These are phyloP conservation scores for Tautogolabrus adspersus DNA, from an alignment of 2,113 vertebrate species.

Conservation along the genomic window DNA sequence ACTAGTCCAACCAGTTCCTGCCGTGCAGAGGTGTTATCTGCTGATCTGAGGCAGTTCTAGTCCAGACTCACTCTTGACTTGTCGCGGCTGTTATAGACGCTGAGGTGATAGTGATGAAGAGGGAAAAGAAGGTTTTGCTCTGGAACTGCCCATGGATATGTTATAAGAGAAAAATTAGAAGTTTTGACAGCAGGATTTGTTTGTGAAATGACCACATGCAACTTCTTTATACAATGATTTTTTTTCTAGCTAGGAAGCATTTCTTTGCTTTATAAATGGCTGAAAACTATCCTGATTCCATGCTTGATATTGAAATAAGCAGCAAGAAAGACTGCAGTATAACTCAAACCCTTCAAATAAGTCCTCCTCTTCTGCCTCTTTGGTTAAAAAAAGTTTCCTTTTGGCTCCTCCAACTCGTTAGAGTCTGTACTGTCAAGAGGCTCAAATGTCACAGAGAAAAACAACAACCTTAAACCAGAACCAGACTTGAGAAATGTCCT, in stretches of 20 bases:
- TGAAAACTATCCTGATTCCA: conserved; percentile 9
- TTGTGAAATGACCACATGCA: neutral
- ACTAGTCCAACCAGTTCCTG: conserved; percentile 85
- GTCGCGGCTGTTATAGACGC: conserved; percentile 43
- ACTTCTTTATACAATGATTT: neutral
- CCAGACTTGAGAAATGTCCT: conserved; percentile 60
- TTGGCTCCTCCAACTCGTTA: conserved; percentile 42
- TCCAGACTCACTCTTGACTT: conserved; percentile 68
- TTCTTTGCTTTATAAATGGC: neutral
- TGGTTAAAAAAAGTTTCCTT: conserved; percentile 58
- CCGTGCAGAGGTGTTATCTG: conserved; percentile 71
- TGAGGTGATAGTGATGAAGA: conserved; percentile 42
- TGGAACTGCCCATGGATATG: neutral
- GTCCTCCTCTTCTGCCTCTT: conserved; percentile 49
- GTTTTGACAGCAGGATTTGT: conserved; percentile 6
- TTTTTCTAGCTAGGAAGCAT: neutral
- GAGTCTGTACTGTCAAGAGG: conserved; percentile 45
- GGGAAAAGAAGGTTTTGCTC: conserved; percentile 8
- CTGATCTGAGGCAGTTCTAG: conserved; percentile 73
- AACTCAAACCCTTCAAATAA: conserved; percentile 64
- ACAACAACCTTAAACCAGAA: conserved; percentile 58
- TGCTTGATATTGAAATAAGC: conserved; percentile 13
- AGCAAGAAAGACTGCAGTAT: conserved; percentile 43
- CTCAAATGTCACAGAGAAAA: conserved; percentile 62
- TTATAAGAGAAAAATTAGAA: neutral